These are phyloP conservation scores for Drosophila conformis DNA, from an alignment of 2,888 invertebrate genomes.

Conservation along the genomic window DNA sequence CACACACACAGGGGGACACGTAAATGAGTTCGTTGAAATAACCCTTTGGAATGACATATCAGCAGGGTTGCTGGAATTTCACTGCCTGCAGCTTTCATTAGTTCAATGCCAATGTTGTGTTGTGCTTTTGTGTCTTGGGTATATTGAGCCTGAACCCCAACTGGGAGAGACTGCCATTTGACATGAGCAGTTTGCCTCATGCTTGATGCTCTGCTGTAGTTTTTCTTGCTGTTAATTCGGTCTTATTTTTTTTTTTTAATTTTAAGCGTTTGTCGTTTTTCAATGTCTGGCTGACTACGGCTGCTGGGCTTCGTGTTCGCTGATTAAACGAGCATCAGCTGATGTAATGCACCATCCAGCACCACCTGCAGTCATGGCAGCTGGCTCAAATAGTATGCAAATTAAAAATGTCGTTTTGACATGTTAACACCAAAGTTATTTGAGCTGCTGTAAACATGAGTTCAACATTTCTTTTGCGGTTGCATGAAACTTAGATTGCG, in stretches of 20 bases:
- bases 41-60: conserved; percentile 66
- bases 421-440: conserved; percentile 15
- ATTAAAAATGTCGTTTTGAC: conserved; percentile 47
- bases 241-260: conserved; percentile 51
- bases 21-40: conserved; percentile 37
- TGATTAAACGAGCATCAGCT: conserved; percentile 64
- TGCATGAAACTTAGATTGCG: not conserved
- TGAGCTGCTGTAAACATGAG: not conserved
- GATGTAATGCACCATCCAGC: conserved; percentile 30
- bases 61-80: conserved; percentile 34
- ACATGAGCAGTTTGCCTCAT: conserved; percentile 22
- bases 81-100: conserved; percentile 75
- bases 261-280: conserved; percentile 54
- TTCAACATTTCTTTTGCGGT: not conserved
- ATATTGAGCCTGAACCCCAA: conserved; percentile 17
- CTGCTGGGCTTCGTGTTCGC: conserved; percentile 26
- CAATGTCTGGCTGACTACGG: conserved; percentile 33
- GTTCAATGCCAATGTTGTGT: conserved; percentile 69
- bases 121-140: conserved; percentile 30
- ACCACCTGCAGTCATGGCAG: conserved; percentile 18
- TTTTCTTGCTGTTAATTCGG: conserved; percentile 8
- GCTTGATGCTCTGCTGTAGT: conserved; percentile 3
- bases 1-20: not conserved
- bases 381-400: conserved; percentile 55
- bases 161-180: conserved; percentile 28